Conservation (phyloP, 2,888 invertebrate genomes). For the Leptopilina drosophilae region DNA sequence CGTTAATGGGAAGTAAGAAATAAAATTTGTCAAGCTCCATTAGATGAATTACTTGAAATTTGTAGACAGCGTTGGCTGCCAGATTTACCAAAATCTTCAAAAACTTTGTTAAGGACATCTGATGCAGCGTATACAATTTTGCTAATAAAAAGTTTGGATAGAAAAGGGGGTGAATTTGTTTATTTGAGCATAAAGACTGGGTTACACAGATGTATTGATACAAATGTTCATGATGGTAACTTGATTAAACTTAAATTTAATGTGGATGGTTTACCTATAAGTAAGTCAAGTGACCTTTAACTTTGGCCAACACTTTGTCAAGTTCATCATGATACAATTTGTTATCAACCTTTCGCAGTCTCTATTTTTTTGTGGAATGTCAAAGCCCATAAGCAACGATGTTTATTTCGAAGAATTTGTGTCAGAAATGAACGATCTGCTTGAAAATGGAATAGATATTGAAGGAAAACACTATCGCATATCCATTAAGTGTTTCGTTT, state of each 20-base stretch:
- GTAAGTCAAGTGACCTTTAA: background rate
- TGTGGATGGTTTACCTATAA: conserved; percentile 38
- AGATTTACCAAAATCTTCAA: conserved; percentile 38
- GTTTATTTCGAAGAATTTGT: background rate
- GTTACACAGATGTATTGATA: conserved; percentile 12
- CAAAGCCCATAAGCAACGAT: background rate
- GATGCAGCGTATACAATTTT: conserved; percentile 4
- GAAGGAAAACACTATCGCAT: background rate
- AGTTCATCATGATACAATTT: background rate
- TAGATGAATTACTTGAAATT: conserved; percentile 39
- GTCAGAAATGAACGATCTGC: background rate
- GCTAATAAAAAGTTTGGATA: background rate
- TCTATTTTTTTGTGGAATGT: background rate
- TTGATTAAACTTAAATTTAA: conserved; percentile 4
- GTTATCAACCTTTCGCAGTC: background rate
- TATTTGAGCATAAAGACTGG: conserved; percentile 24
- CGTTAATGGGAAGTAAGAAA: conserved; percentile 31
- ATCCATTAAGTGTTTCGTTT: background rate
- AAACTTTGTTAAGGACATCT: conserved; percentile 39
- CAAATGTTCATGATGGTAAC: conserved; percentile 9
- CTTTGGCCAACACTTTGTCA: conserved; percentile 38
- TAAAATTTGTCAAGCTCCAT: conserved; percentile 20
- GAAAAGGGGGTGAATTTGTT: conserved; percentile 27
- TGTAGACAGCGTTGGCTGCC: conserved; percentile 27
- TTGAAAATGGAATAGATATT: background rate